These are phyloP conservation scores for Drosophila trapezifrons DNA, from an alignment of 1,140 invertebrate genomes.

Conservation along the genomic window DNA sequence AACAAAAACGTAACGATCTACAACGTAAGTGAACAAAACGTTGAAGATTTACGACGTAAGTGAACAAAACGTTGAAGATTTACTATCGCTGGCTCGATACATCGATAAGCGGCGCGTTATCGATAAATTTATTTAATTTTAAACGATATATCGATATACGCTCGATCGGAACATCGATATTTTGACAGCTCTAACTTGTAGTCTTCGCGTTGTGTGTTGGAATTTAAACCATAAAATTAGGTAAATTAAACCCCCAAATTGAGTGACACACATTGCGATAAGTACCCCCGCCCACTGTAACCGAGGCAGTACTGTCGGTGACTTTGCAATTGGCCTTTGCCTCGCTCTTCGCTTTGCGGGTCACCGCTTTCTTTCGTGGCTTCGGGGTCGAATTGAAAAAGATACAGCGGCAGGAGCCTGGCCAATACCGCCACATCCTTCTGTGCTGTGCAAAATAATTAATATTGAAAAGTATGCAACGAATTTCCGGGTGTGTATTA, in stretches of 20 bases:
- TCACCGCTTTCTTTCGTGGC: slow-evolving; percentile 17
- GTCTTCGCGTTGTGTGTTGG: slow-evolving; percentile 45
- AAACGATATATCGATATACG: background rate
- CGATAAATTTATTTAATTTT: no score
- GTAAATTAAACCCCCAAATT: slow-evolving; percentile 20
- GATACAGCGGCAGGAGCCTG: slow-evolving; percentile 23
- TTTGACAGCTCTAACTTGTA: slow-evolving; percentile 5
- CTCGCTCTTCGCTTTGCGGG: background rate
- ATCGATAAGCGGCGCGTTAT: background rate
- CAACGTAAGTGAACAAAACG: no score
- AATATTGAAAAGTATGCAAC: slow-evolving; percentile 78
- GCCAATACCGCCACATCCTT: slow-evolving; percentile 24
- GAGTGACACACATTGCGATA: background rate
- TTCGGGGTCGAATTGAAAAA: slow-evolving; percentile 1
- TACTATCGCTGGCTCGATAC: no score
- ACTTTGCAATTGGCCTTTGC: background rate
- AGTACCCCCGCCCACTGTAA: background rate
- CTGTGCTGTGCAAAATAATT: slow-evolving; percentile 11
- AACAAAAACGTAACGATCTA: no score
- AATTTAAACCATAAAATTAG: slow-evolving; percentile 61
- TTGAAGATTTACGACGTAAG: no score
- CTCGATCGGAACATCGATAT: background rate
- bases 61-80: no score
- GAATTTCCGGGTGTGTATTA: slow-evolving; percentile 56
- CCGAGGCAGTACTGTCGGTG: background rate